Evolutionary conservation across 2,797 vertebrate species (phyloP).

Genomic region (Pseudochromis fuscus): DNA sequence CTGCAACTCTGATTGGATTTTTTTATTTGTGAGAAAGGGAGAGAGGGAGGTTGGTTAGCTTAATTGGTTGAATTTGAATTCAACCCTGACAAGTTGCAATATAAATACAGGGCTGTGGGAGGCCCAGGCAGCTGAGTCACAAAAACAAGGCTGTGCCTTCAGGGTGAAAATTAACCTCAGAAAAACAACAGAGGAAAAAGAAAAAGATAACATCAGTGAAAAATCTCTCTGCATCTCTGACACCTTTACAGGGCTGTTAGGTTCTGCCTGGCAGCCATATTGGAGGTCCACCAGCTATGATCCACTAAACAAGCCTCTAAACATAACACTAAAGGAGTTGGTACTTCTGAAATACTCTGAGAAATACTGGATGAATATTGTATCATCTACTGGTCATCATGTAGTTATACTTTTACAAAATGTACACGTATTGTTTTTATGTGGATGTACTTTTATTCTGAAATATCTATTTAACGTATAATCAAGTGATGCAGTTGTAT

Average conservation of each 20-base stretch:
- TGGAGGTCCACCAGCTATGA: constrained; percentile 13
- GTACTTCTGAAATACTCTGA: constrained; percentile 19
- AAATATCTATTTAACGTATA: too few species aligned
- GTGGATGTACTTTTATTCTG: too few species aligned
- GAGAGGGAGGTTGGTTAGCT: constrained; percentile 55
- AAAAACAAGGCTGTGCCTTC: constrained; percentile 44
- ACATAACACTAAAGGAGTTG: constrained; percentile 9
- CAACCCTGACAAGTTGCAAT: constrained; percentile 60
- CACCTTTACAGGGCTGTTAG: constrained; percentile 37
- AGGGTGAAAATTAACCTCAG: constrained; percentile 59
- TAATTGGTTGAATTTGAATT: constrained; percentile 74
- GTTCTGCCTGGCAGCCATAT: constrained; percentile 30
- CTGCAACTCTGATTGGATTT: constrained; percentile 71
- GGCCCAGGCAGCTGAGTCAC: constrained; percentile 50
- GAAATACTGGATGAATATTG: background rate
- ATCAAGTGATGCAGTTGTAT: too few species aligned
- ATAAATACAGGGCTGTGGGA: constrained; percentile 59
- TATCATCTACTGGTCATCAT: too few species aligned
- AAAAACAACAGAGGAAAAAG: constrained; percentile 33
- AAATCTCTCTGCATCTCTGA: constrained; percentile 28
- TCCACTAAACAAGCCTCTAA: constrained; percentile 13
- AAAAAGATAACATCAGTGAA: constrained; percentile 27
- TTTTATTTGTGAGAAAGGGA: constrained; percentile 47
- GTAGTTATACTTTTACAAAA: too few species aligned
- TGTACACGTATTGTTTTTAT: too few species aligned